Conservation (phyloP, 2,888 invertebrate species). For the Melieria crassipennis region DNA sequence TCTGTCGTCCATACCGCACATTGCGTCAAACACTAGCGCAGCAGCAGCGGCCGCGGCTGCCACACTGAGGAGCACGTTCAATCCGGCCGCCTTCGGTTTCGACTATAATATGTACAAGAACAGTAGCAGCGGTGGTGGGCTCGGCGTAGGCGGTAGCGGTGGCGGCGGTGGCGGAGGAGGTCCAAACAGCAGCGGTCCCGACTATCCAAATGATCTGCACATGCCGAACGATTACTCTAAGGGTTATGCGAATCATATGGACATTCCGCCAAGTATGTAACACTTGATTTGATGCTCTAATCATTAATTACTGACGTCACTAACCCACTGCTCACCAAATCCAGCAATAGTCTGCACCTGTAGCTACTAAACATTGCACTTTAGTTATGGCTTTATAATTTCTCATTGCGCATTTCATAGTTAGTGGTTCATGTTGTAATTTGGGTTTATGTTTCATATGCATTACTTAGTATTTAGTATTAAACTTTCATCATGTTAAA, state of each 20-base stretch:
- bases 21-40: slow-evolving; percentile 63
- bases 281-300: too few species aligned
- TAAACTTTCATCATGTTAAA: too few species aligned
- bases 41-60: slow-evolving; percentile 54
- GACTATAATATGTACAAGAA: slow-evolving; percentile 62
- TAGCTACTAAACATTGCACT: too few species aligned
- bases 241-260: slow-evolving; percentile 65
- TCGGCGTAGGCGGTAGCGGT: slow-evolving; percentile 39
- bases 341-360: too few species aligned
- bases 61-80: slow-evolving; percentile 55
- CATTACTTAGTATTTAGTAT: too few species aligned
- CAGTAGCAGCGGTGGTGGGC: slow-evolving; percentile 41
- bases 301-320: too few species aligned
- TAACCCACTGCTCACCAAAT: too few species aligned
- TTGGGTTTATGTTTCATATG: too few species aligned
- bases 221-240: slow-evolving; percentile 64
- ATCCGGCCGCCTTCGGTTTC: slow-evolving; percentile 54
- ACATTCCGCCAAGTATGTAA: slow-evolving; percentile 66
- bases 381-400: too few species aligned
- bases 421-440: too few species aligned
- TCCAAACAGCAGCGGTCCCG: slow-evolving; percentile 46
- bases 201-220: slow-evolving; percentile 64
- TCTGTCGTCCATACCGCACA: slow-evolving; percentile 62
- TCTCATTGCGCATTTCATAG: too few species aligned
- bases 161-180: slow-evolving; percentile 41